These are phyloP conservation scores for Andrena fulva DNA, from an alignment of 2,888 invertebrate genomes.

Conservation along the genomic window DNA sequence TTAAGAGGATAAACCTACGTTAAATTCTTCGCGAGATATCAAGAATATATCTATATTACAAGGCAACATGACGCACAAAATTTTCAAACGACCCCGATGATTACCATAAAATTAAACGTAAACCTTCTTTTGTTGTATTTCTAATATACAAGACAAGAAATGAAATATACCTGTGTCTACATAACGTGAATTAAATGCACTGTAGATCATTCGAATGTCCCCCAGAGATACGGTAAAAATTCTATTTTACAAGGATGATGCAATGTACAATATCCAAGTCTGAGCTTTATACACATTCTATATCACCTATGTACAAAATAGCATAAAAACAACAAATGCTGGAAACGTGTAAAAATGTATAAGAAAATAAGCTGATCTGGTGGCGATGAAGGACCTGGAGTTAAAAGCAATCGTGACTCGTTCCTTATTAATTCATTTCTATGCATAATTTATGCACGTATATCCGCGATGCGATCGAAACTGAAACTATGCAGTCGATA, in stretches of 20 bases:
- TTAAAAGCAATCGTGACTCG: conserved; percentile 1
- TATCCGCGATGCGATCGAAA: not conserved
- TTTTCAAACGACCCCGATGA: conserved; percentile 33
- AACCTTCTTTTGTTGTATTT: conserved; percentile 22
- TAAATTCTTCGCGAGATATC: conserved; percentile 61
- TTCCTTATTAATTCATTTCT: not conserved
- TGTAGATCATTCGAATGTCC: conserved; percentile 40
- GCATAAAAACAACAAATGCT: conserved; percentile 51
- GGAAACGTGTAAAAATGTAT: conserved; percentile 50
- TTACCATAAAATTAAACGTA: conserved; percentile 40
- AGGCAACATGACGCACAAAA: conserved; percentile 56
- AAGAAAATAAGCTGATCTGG: conserved; percentile 49
- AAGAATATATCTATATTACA: conserved; percentile 64
- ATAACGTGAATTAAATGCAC: conserved; percentile 67
- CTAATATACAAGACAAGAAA: conserved; percentile 45
- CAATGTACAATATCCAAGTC: conserved; percentile 47
- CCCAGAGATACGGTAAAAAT: conserved; percentile 46
- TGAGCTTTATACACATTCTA: conserved; percentile 40
- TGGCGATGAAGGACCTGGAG: not conserved
- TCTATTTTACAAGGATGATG: conserved; percentile 35
- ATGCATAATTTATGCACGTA: conserved; percentile 1
- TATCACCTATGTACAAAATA: conserved; percentile 52
- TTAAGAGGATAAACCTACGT: conserved; percentile 44
- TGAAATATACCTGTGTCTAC: conserved; percentile 41
- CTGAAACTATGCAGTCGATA: conserved; percentile 1